Base-by-base conservation (phyloP, 2,888 invertebrate species). In the Trissolcus japonicus region DNA sequence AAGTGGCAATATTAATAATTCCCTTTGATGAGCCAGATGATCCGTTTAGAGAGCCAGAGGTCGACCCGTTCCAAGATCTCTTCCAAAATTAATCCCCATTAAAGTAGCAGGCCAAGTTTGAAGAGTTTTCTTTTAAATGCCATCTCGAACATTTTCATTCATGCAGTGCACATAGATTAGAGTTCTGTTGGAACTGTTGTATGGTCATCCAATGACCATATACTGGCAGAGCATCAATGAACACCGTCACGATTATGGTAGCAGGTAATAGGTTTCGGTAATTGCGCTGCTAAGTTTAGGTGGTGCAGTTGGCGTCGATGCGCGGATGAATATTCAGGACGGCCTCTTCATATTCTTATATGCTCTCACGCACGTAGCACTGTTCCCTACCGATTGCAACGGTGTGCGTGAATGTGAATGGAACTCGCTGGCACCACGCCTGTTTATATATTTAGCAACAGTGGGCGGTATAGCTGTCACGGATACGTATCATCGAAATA, bases 401-500 rank as follows among this genome's bases (percentile, higher is more conserved):
- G 56, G 72, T 78, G 73, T 75, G 83, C 84, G 87, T 86, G 83
- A 85, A 87, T 86, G 87, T 88, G 88, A 88, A 88, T 88, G 88
- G 87, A 87, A 87, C 86, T 86, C 81, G 85, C 85, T 88, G 89
- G 89, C 88, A 89, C 86, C 86, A 84, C 86, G 89, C 88, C 89
- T 88, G 87, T 86, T 86, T 88, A 89, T 88, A 89, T 88, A 89
- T 89, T 89, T 89, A 89, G 88, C 87, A 83, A 84, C 87, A 85
- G 89, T 89, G 88, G 89, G 89, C 89, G 89, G 88, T 88, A 86
- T 87, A 85, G 86, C 88, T 89, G 88, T 89, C 88, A 88, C 83
- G 87, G 87, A 89, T 88, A 89, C 88, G 87, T 88, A 89, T 89
- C 88, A 88, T 88, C 88, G 86, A 87, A 86, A 88, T 88, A 89